A percentile compares a stretch with the other conserved stretches of the same genome.
Conservation (phyloP, 2,113 vertebrate genomes). For the Dendropsophus ebraccatus region DNA sequence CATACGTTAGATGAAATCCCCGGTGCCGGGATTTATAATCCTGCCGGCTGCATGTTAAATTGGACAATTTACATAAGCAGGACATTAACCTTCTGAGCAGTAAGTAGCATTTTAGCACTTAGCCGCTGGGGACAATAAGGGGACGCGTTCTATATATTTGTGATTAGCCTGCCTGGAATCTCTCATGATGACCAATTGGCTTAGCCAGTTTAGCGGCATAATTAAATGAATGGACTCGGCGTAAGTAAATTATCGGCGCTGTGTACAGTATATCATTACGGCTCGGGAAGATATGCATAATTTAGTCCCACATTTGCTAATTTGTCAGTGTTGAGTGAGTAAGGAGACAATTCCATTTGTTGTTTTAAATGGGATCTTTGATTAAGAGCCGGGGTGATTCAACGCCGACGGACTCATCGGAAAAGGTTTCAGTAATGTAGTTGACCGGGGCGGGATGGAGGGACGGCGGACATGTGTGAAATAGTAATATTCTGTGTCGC, state of each 20-base stretch:
- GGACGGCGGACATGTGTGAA: neutral
- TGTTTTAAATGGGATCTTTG: slow-evolving; percentile 81
- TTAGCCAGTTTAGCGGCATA: slow-evolving; percentile 83
- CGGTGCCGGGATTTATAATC: slow-evolving; percentile 85
- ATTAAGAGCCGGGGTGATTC: slow-evolving; percentile 74
- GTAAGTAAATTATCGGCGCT: slow-evolving; percentile 85
- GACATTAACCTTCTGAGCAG: slow-evolving; percentile 86
- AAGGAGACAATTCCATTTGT: slow-evolving; percentile 75
- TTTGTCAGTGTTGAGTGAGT: slow-evolving; percentile 82
- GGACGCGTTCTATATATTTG: slow-evolving; percentile 87
- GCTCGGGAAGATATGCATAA: slow-evolving; percentile 79
- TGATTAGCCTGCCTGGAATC: slow-evolving; percentile 86
- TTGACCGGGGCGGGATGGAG: neutral
- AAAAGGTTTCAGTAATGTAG: neutral
- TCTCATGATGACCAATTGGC: slow-evolving; percentile 86
- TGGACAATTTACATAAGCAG: slow-evolving; percentile 91
- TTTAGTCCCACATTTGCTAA: slow-evolving; percentile 83
- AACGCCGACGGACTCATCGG: slow-evolving; percentile 58
- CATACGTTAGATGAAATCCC: slow-evolving; percentile 90
- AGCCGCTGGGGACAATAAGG: slow-evolving; percentile 85
- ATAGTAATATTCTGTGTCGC: neutral
- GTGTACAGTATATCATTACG: slow-evolving; percentile 83
- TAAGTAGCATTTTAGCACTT: slow-evolving; percentile 89
- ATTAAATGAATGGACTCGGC: slow-evolving; percentile 87
- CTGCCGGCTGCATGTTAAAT: slow-evolving; percentile 86